These are phyloP conservation scores for Falco rusticolus DNA, from an alignment of 2,797 vertebrate genomes.

Conservation along the genomic window DNA sequence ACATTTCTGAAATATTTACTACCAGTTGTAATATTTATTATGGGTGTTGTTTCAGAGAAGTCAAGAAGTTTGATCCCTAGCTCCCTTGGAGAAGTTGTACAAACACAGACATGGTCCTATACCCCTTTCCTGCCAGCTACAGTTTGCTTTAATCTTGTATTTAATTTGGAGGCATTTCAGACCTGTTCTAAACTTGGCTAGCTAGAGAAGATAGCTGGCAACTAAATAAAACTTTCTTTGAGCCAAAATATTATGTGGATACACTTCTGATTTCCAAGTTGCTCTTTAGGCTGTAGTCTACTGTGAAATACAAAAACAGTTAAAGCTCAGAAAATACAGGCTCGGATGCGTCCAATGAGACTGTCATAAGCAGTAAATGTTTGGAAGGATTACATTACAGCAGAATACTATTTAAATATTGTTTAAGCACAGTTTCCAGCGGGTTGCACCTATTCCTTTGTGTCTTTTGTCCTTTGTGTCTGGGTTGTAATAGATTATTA, in stretches of 20 bases:
- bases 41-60: conserved; percentile 36
- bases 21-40: conserved; percentile 51
- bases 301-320: not conserved
- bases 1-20: conserved; percentile 57
- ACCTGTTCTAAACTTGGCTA: not conserved
- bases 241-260: not conserved
- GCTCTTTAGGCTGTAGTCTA: not conserved
- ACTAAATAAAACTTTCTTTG: not conserved
- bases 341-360: not conserved
- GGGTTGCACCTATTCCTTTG: not conserved
- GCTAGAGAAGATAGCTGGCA: not conserved
- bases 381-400: not conserved
- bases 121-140: not conserved
- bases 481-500: not conserved
- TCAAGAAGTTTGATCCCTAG: conserved; percentile 56
- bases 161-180: not conserved
- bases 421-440: not conserved
- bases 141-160: conserved; percentile 12
- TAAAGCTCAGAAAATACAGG: not conserved
- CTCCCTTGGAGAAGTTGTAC: conserved; percentile 14
- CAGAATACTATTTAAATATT: not conserved
- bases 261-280: not conserved
- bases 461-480: not conserved
- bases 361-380: not conserved
- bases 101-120: conserved; percentile 6